Conservation (phyloP, 2,113 vertebrate genomes). For the Bufo gargarizans region DNA sequence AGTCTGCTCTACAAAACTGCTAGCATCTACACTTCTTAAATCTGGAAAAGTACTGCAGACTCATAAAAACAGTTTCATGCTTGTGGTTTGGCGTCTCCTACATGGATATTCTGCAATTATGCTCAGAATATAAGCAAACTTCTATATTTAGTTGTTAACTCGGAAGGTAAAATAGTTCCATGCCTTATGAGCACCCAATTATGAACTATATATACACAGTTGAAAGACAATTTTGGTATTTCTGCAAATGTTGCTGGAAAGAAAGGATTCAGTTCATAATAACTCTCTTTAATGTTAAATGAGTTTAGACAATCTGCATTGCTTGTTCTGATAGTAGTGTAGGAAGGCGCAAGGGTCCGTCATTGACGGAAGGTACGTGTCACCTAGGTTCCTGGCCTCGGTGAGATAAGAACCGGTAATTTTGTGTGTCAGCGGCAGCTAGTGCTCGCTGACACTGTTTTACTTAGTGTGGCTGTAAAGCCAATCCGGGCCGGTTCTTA, state of each 20-base stretch:
- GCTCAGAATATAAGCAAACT: constrained; percentile 54
- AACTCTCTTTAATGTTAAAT: constrained; percentile 55
- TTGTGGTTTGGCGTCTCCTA: constrained; percentile 52
- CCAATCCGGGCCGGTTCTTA: too few relatives aligned
- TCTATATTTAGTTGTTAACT: constrained; percentile 57
- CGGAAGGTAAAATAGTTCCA: constrained; percentile 53
- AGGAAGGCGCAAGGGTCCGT: too few relatives aligned
- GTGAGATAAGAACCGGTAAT: too few relatives aligned
- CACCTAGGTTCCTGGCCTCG: too few relatives aligned
- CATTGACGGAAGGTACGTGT: too few relatives aligned
- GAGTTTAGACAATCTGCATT: constrained; percentile 36
- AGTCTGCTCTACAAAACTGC: constrained; percentile 41
- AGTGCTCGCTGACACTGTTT: too few relatives aligned
- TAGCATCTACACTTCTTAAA: constrained; percentile 54
- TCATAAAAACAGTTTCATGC: constrained; percentile 49
- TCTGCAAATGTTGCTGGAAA: constrained; percentile 56
- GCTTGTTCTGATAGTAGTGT: constrained; percentile 15
- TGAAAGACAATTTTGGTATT: constrained; percentile 50
- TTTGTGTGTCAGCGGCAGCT: too few relatives aligned
- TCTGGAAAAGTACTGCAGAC: constrained; percentile 52
- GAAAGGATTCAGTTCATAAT: constrained; percentile 46
- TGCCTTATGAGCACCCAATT: constrained; percentile 51
- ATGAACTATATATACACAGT: constrained; percentile 54
- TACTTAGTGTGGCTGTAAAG: too few relatives aligned
- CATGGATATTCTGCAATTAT: constrained; percentile 55